Evolutionary conservation across 1,140 invertebrate species (phyloP), one percentile per base, ranked within the genome.

Genomic region (Pissodes strobi): DNA sequence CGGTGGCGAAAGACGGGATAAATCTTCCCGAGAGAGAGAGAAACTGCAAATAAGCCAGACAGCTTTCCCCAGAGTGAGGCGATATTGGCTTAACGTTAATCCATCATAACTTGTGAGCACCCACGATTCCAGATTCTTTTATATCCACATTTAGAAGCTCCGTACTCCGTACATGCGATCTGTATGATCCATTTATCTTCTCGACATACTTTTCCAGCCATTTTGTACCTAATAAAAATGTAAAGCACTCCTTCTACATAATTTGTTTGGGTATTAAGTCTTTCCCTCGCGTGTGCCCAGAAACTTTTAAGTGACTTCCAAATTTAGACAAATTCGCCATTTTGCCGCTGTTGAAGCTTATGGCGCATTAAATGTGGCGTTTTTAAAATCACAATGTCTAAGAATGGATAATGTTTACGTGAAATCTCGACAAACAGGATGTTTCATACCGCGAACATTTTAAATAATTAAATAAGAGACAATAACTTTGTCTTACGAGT

Each of bases 181-280:
- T 69, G 65, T 67, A 25, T 64, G 66, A 67, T 69, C 69, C 71
- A 74, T 74, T 73, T 74, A 74, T 74, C 69, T 72, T 71, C 15
- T 34, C 55, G 62, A 64, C 67, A 69, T 69, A 67, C 63, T 72
- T 69, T 65, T 69, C 37, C 66, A 49, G 58, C 67, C 70, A 66
- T 73, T 73, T 69, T 66, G 66, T 64, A 64, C 68, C 74, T 74
- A 74, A 75, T 75, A 75, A 74, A 75, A 74, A 74, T 74, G 74
- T 74, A 75, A 73, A 75, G 74, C 70, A 74, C 71, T 73, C 59
- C 70, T 69, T 73, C 70, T 74, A 74, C 74, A 74, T 75, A 74
- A 75, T 75, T 75, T 75, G 73, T 72, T 71, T 72, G 65, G 71
- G 72, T 74, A 75, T 72, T 72, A 73, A 70, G 68, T 72, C 67